Conservation (phyloP, 2,113 vertebrate species). For the Puffinus mauretanicus region DNA sequence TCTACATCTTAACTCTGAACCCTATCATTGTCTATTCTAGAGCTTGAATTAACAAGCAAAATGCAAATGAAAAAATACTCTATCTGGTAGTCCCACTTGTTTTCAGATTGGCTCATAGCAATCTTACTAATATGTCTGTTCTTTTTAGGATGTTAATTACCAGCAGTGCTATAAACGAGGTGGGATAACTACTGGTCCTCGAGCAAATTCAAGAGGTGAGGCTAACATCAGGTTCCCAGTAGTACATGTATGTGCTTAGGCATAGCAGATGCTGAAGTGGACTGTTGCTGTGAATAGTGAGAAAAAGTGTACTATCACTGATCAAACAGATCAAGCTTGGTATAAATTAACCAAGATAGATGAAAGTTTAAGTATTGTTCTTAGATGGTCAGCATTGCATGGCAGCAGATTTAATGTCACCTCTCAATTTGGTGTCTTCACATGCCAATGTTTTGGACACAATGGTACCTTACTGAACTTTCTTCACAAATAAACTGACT, state of each 20-base stretch:
- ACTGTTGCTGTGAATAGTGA: neutral
- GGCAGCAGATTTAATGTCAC: neutral
- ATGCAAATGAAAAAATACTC: neutral
- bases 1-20: neutral
- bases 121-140: neutral
- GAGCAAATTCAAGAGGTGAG: constrained; percentile 83
- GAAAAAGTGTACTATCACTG: neutral
- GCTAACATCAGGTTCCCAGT: neutral
- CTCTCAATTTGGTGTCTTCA: neutral
- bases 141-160: constrained; percentile 82
- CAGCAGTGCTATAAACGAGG: constrained; percentile 83
- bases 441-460: neutral
- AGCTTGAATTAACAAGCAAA: neutral
- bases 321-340: neutral
- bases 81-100: neutral
- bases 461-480: neutral
- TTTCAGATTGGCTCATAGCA: neutral
- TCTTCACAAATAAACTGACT: neutral
- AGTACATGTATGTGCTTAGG: neutral
- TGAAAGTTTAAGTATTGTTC: neutral
- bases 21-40: neutral
- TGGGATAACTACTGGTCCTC: constrained; percentile 71
- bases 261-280: neutral
- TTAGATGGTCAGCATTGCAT: neutral
- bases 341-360: neutral